Conservation (phyloP, 2,113 vertebrate species). For the Myxocyprinus asiaticus region DNA sequence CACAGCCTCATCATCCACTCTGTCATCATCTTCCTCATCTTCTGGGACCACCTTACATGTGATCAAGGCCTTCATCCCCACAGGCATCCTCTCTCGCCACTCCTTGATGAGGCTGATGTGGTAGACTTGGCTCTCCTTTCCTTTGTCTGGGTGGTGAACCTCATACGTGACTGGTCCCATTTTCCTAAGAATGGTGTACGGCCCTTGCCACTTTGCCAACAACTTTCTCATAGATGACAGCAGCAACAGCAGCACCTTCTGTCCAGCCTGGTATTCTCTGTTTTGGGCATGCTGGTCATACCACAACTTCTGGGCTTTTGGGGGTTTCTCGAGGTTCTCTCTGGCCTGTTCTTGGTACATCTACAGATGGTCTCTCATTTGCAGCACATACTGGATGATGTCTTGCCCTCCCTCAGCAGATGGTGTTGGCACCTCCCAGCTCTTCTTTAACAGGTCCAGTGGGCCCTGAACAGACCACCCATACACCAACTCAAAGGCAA, state of each 20-base stretch:
- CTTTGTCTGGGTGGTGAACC: not conserved
- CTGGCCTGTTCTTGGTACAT: not conserved
- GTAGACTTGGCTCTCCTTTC: not conserved
- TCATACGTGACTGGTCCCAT: constrained; percentile 7
- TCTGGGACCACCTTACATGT: not conserved
- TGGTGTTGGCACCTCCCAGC: not conserved
- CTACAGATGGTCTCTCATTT: constrained; percentile 6
- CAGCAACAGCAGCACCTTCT: constrained; percentile 27
- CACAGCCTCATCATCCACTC: not conserved
- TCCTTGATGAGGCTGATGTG: constrained; percentile 29
- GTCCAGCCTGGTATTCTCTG: not conserved
- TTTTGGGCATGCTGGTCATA: constrained; percentile 19
- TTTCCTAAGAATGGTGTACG: not conserved
- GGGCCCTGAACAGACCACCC: constrained; percentile 2
- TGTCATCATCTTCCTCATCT: not conserved
- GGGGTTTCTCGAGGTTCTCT: not conserved
- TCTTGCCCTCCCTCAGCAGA: not conserved
- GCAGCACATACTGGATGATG: not conserved
- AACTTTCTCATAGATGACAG: not conserved
- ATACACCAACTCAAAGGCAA: constrained; percentile 12
- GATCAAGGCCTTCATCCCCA: no score
- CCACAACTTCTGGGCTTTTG: not conserved
- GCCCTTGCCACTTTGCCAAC: constrained; percentile 24
- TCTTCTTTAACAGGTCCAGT: not conserved
- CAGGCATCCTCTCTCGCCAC: not conserved